Evolutionary conservation across 2,888 invertebrate genomes (phyloP).

Genomic region (Plagiodera versicolora): DNA sequence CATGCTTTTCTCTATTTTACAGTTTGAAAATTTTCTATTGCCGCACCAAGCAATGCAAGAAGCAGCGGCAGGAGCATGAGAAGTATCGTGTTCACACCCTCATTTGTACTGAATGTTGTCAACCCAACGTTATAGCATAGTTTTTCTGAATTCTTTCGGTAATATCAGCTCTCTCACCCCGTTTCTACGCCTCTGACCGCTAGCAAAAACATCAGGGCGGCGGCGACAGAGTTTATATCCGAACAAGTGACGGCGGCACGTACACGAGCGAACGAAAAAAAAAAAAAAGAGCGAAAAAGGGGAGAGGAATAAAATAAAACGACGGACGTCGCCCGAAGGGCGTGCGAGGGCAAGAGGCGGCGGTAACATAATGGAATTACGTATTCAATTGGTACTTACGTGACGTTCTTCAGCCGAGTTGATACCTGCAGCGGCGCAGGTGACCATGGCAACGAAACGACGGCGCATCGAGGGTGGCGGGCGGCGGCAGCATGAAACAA

Average conservation of each 20-base stretch:
- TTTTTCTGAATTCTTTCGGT: too few species aligned
- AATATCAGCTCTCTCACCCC: too few species aligned
- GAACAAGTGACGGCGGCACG: background rate
- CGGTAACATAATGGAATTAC: constrained; percentile 44
- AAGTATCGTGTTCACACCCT: too few species aligned
- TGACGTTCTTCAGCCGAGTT: constrained; percentile 68
- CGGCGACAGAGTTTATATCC: too few species aligned
- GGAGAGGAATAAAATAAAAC: background rate
- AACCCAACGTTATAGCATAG: too few species aligned
- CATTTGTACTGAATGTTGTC: too few species aligned
- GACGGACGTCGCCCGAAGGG: background rate
- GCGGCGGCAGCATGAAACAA: constrained; percentile 58
- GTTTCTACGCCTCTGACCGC: too few species aligned
- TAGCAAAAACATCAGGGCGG: too few species aligned
- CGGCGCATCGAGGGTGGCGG: constrained; percentile 35
- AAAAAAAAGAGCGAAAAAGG: constrained; percentile 13
- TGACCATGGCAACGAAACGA: constrained; percentile 45
- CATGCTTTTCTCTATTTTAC: too few species aligned
- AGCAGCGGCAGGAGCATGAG: too few species aligned
- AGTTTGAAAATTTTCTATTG: too few species aligned
- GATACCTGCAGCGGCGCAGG: constrained; percentile 56
- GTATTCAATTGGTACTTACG: constrained; percentile 59
- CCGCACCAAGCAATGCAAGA: too few species aligned
- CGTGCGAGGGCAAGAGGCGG: constrained; percentile 30
- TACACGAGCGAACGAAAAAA: constrained; percentile 13